Percentiles rank a stretch among this genome's conserved stretches.
These are phyloP conservation scores for Chalcis sispes DNA, from an alignment of 2,888 invertebrate genomes.

Conservation along the genomic window DNA sequence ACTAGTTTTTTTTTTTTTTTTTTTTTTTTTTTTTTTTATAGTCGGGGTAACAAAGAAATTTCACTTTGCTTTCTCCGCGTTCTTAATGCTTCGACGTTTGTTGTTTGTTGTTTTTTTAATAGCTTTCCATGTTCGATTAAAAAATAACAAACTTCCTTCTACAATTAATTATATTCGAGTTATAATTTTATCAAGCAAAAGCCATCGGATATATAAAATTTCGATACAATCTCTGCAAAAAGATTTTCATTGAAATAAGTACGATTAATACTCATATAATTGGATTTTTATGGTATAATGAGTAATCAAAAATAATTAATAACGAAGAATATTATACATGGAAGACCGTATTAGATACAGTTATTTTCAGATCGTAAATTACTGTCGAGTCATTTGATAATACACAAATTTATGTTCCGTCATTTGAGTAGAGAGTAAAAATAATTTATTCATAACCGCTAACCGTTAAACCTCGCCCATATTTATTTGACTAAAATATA, in stretches of 20 bases:
- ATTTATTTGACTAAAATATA: background rate
- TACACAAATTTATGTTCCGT: slow-evolving; percentile 10
- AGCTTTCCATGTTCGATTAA: too few species aligned
- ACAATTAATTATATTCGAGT: too few species aligned
- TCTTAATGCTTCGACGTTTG: too few species aligned
- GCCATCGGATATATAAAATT: too few species aligned
- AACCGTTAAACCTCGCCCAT: background rate
- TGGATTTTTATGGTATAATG: background rate
- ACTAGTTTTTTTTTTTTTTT: too few species aligned
- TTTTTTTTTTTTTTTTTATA: too few species aligned
- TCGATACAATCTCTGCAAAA: too few species aligned
- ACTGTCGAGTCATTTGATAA: slow-evolving; percentile 14
- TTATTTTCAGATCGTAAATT: slow-evolving; percentile 25
- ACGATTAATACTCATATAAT: background rate
- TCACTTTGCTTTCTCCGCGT: background rate
- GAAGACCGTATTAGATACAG: background rate
- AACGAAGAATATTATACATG: background rate
- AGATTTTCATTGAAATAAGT: background rate
- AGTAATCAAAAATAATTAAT: slow-evolving; percentile 30
- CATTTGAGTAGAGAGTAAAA: slow-evolving; percentile 16
- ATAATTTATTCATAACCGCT: slow-evolving; percentile 9
- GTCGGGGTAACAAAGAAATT: slow-evolving; percentile 6
- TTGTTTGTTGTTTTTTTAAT: too few species aligned
- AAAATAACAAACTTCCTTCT: too few species aligned
- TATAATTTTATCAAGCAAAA: too few species aligned